Percentiles rank a stretch among this genome's conserved stretches.
Conservation (phyloP, 2,797 vertebrate genomes). For the Paramormyrops hopkinsi region DNA sequence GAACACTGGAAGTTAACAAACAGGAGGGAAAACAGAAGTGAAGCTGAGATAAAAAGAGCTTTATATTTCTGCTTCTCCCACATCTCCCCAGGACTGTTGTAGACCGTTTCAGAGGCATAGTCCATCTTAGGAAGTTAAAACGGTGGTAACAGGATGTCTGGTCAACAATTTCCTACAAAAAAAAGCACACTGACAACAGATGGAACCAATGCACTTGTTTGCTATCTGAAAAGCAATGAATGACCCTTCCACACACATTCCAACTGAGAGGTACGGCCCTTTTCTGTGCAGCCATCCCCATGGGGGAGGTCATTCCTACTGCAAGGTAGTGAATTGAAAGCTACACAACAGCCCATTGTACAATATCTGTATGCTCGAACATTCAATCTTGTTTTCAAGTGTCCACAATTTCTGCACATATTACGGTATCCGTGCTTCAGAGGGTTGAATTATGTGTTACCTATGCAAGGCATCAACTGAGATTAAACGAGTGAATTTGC, state of each 20-base stretch:
- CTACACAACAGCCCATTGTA: not conserved
- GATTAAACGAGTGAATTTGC: not conserved
- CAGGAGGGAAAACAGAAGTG: not conserved
- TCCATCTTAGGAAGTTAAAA: not conserved
- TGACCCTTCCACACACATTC: not conserved
- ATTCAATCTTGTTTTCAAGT: not conserved
- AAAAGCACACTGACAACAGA: not conserved
- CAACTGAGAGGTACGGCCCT: not conserved
- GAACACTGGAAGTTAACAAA: not conserved
- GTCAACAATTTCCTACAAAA: not conserved
- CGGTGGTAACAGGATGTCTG: not conserved
- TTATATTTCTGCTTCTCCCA: not conserved
- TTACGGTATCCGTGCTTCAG: not conserved
- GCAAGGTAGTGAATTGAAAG: not conserved
- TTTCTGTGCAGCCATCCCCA: not conserved
- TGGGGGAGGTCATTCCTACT: not conserved
- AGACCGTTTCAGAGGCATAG: not conserved
- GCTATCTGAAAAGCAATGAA: not conserved
- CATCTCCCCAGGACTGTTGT: not conserved
- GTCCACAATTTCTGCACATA: not conserved
- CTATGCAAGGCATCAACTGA: not conserved
- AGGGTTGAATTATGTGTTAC: not conserved
- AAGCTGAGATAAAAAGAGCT: not conserved
- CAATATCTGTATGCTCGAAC: not conserved
- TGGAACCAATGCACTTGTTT: not conserved